Conservation (phyloP, 2,888 invertebrate genomes). For the Sicus ferrugineus region DNA sequence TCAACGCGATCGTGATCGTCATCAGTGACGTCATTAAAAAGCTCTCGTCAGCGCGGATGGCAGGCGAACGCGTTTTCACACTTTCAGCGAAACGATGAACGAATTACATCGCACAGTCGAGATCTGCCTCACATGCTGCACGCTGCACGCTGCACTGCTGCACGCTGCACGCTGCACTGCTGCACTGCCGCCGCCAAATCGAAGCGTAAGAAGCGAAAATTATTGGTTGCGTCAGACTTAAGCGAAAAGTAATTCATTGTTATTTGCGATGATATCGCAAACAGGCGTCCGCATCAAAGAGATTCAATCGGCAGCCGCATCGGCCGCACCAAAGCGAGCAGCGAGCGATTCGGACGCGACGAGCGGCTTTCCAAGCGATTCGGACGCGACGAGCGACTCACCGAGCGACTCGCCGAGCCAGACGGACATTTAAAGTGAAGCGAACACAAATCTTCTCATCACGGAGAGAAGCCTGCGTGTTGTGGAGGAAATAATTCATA, state of each 20-base stretch:
- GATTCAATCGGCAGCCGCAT: not conserved
- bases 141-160: constrained; percentile 11
- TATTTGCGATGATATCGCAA: constrained; percentile 31
- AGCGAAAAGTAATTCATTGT: constrained; percentile 34
- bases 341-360: too few species aligned
- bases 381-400: too few species aligned
- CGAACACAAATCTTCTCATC: constrained; percentile 8
- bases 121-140: not conserved
- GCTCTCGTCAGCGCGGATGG: not conserved
- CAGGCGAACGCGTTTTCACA: constrained; percentile 6
- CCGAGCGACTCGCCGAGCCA: too few species aligned
- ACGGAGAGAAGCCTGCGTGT: too few species aligned
- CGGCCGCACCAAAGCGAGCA: too few species aligned
- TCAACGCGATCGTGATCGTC: constrained; percentile 14
- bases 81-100: not conserved
- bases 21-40: constrained; percentile 5
- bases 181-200: not conserved
- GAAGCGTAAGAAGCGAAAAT: constrained; percentile 14
- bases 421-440: not conserved
- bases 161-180: too few species aligned
- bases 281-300: constrained; percentile 29
- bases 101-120: too few species aligned
- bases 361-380: too few species aligned
- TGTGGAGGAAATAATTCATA: constrained; percentile 25
- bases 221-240: constrained; percentile 27